phyloP scores from a whole-genome alignment of 2,888 invertebrate genomes.

The Agonopterix heracliana region DNA sequence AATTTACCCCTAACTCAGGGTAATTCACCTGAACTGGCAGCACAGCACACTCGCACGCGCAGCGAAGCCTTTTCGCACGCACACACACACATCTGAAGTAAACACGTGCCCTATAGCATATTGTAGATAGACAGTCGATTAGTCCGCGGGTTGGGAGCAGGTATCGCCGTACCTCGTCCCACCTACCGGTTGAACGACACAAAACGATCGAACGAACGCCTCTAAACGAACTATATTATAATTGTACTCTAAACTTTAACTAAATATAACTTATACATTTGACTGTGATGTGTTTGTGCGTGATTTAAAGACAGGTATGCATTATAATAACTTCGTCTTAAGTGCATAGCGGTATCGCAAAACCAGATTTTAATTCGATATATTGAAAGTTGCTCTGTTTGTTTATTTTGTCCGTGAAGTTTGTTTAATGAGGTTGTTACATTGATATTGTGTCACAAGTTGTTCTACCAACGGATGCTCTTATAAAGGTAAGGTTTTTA shows the following conservation, averaged over 20 bases:
- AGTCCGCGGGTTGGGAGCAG: constrained; percentile 52
- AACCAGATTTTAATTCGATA: constrained; percentile 53
- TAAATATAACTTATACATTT: constrained; percentile 16
- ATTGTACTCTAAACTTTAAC: constrained; percentile 26
- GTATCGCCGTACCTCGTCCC: constrained; percentile 44
- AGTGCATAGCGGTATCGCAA: constrained; percentile 57
- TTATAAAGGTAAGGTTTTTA: constrained; percentile 7
- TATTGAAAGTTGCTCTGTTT: constrained; percentile 40
- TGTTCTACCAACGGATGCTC: constrained; percentile 24
- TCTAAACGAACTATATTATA: constrained; percentile 42
- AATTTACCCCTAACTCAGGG: neutral
- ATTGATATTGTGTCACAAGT: constrained; percentile 9
- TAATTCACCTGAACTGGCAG: constrained; percentile 18
- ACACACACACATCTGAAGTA: constrained; percentile 34
- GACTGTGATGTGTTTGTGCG: constrained; percentile 12
- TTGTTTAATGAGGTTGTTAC: constrained; percentile 5
- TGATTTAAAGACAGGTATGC: constrained; percentile 27
- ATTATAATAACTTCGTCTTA: constrained; percentile 13
- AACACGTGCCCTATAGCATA: constrained; percentile 32
- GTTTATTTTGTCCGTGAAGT: constrained; percentile 30
- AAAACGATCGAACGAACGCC: constrained; percentile 71
- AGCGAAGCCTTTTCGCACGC: constrained; percentile 44
- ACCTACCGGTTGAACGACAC: constrained; percentile 56
- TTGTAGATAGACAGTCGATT: constrained; percentile 33
- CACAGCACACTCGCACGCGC: constrained; percentile 41